phyloP scores from a whole-genome alignment of 2,797 vertebrate species.

The Sebastiscus albofasciatus region DNA sequence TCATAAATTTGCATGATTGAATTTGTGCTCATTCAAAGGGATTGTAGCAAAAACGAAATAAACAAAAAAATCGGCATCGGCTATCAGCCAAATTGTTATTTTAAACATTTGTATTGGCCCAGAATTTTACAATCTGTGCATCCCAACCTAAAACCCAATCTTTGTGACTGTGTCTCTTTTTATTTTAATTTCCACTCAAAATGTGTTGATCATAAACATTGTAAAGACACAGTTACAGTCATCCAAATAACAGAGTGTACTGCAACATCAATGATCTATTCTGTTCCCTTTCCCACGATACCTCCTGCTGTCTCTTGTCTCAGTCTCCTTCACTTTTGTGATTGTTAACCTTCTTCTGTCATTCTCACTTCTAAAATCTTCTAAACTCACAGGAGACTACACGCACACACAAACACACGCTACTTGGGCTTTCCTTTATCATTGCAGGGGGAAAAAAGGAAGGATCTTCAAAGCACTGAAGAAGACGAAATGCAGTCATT shows the following conservation, averaged over 20 bases:
- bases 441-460: conserved; percentile 32
- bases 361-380: neutral
- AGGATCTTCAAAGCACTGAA: conserved; percentile 16
- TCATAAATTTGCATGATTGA: no score
- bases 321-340: conserved; percentile 14
- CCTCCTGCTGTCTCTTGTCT: conserved; percentile 2
- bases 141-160: neutral
- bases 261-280: neutral
- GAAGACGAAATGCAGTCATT: conserved; percentile 16
- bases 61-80: no score
- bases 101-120: no score
- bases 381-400: neutral
- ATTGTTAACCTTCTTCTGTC: conserved; percentile 25
- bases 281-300: neutral
- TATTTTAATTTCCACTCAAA: neutral
- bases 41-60: no score
- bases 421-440: neutral
- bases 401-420: neutral
- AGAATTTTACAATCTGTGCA: no score
- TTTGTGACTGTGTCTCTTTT: neutral
- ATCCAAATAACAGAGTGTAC: neutral
- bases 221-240: neutral
- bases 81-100: no score
- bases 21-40: no score
- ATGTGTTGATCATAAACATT: conserved; percentile 2